Percentiles rank a stretch among this genome's conserved stretches.
These are phyloP conservation scores for Cromileptes altivelis DNA, from an alignment of 2,113 vertebrate species.

Conservation along the genomic window DNA sequence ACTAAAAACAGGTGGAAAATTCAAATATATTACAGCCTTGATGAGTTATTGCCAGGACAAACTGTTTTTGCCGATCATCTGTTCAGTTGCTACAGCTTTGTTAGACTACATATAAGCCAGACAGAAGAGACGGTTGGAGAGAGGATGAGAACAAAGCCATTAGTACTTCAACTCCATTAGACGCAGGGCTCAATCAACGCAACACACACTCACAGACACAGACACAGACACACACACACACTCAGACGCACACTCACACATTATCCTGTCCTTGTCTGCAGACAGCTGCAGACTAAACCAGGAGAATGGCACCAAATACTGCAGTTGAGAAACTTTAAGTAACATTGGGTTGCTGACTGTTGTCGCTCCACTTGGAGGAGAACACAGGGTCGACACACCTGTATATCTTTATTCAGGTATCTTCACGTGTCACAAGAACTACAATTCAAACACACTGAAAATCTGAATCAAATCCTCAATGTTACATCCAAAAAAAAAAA, in stretches of 20 bases:
- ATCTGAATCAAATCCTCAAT: slow-evolving; percentile 35
- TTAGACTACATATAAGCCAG: slow-evolving; percentile 60
- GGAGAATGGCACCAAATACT: slow-evolving; percentile 73
- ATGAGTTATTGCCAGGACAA: slow-evolving; percentile 85
- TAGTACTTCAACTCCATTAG: slow-evolving; percentile 30
- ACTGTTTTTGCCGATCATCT: slow-evolving; percentile 77
- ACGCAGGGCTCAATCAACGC: slow-evolving; percentile 29
- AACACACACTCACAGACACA: slow-evolving; percentile 20
- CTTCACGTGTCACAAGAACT: slow-evolving; percentile 45
- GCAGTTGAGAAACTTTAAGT: slow-evolving; percentile 28
- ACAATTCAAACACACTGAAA: slow-evolving; percentile 55
- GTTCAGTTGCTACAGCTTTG: slow-evolving; percentile 72
- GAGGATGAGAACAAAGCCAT: slow-evolving; percentile 53
- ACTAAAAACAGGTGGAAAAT: slow-evolving; percentile 64
- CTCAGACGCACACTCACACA: slow-evolving; percentile 20
- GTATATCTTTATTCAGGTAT: slow-evolving; percentile 42
- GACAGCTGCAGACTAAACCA: slow-evolving; percentile 26
- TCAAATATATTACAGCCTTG: slow-evolving; percentile 88
- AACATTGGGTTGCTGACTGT: slow-evolving; percentile 19
- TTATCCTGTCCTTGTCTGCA: slow-evolving; percentile 28
- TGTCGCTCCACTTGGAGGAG: neutral
- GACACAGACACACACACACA: neutral
- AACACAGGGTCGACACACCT: slow-evolving; percentile 18
- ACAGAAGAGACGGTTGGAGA: slow-evolving; percentile 44
- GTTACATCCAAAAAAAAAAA: too few species aligned